These are phyloP conservation scores for Dioctria rufipes DNA, from an alignment of 2,888 invertebrate species.

Conservation along the genomic window DNA sequence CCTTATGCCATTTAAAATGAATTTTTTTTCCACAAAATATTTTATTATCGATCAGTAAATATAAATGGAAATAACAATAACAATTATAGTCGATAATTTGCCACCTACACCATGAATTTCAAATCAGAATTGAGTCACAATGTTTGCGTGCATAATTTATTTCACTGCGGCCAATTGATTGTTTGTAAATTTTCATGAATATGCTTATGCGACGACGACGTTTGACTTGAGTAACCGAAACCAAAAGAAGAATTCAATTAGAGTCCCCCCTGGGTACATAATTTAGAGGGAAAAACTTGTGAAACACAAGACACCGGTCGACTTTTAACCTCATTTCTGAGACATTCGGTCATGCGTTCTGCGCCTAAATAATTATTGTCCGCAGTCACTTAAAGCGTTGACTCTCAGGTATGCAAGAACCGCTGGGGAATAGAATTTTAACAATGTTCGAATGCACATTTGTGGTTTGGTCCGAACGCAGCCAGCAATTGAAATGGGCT, in stretches of 20 bases:
- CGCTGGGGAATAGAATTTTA: conserved; percentile 49
- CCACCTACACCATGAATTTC: conserved; percentile 51
- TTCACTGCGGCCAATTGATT: conserved; percentile 41
- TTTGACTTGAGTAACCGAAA: conserved; percentile 7
- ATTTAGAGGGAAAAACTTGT: conserved; percentile 43
- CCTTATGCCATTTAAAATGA: conserved; percentile 12
- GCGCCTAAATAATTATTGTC: conserved; percentile 47
- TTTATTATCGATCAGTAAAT: conserved; percentile 34
- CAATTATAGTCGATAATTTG: conserved; percentile 46
- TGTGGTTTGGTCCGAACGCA: conserved; percentile 40
- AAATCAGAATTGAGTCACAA: conserved; percentile 50
- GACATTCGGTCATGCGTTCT: conserved; percentile 51
- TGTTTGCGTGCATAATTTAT: conserved; percentile 29
- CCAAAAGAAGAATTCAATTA: conserved; percentile 47
- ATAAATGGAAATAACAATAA: conserved; percentile 1
- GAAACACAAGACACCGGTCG: conserved; percentile 44
- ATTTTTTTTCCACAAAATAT: conserved; percentile 35
- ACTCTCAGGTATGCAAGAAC: conserved; percentile 41
- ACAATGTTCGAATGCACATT: conserved; percentile 47
- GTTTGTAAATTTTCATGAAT: conserved; percentile 41
- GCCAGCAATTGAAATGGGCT: conserved; percentile 17
- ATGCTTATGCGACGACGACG: not conserved
- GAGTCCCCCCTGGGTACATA: conserved; percentile 31
- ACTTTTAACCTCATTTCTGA: conserved; percentile 49
- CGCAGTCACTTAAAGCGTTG: conserved; percentile 47